These are phyloP conservation scores for Excalfactoria chinensis DNA, from an alignment of 2,113 vertebrate species.

Conservation along the genomic window DNA sequence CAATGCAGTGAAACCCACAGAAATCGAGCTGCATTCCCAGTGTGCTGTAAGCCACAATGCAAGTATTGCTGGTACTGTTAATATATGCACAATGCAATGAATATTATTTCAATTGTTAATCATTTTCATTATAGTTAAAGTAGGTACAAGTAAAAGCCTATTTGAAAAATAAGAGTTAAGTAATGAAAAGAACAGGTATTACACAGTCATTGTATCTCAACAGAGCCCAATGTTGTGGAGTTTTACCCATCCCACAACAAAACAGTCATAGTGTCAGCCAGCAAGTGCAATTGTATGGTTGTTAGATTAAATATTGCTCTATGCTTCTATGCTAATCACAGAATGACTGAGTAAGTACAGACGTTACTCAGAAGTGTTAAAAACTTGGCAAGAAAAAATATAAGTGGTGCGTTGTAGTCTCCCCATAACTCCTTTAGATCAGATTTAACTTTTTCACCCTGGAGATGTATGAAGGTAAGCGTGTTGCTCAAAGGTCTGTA, in stretches of 20 bases:
- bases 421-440: background rate
- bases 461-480: background rate
- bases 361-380: background rate
- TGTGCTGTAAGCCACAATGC: background rate
- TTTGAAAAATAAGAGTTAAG: conserved; percentile 4
- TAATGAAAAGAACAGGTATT: background rate
- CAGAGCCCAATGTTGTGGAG: background rate
- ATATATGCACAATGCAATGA: conserved; percentile 4
- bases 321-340: background rate
- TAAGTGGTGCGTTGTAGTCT: background rate
- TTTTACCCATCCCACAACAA: background rate
- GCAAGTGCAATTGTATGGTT: background rate
- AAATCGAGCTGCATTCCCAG: background rate
- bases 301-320: background rate
- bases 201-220: background rate
- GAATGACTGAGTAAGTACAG: background rate
- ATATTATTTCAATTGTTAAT: conserved; percentile 15
- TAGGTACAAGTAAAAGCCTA: background rate
- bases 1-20: background rate
- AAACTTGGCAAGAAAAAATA: background rate
- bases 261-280: background rate
- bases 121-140: conserved; percentile 21
- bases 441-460: background rate
- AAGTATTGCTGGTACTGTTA: background rate
- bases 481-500: background rate